phyloP scores from a whole-genome alignment of 2,797 vertebrate genomes.

The Ficedula albicollis region DNA sequence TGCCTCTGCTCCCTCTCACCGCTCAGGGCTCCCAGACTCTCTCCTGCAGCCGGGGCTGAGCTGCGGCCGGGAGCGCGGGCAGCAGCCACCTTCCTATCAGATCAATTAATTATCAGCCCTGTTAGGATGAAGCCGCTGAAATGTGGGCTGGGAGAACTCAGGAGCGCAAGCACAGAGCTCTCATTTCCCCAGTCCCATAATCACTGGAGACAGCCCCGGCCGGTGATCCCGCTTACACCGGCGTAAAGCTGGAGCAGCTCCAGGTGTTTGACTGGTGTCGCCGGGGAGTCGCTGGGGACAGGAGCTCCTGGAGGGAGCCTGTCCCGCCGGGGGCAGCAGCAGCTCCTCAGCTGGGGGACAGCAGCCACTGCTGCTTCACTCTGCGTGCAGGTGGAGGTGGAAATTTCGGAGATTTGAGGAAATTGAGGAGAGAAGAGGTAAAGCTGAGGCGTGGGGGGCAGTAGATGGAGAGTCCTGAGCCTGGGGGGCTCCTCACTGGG shows the following conservation, averaged over 20 bases:
- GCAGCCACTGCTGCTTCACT: fast-evolving
- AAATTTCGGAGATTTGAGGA: background rate
- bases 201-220: background rate
- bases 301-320: background rate
- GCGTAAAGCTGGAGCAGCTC: background rate
- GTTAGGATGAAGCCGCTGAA: background rate
- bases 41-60: background rate
- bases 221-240: background rate
- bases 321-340: background rate
- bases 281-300: background rate
- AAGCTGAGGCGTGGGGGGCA: background rate
- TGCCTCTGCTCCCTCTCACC: fast-evolving
- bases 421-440: background rate
- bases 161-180: slow-evolving; percentile 3
- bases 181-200: background rate
- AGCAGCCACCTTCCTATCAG: background rate
- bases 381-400: fast-evolving
- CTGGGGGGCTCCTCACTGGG: fast-evolving
- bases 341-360: background rate
- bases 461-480: background rate
- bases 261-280: background rate
- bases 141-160: slow-evolving; percentile 21
- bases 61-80: background rate
- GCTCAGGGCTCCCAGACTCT: background rate
- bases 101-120: slow-evolving; percentile 51